Conservation (phyloP, 2,113 vertebrate genomes). For the Riparia riparia region DNA sequence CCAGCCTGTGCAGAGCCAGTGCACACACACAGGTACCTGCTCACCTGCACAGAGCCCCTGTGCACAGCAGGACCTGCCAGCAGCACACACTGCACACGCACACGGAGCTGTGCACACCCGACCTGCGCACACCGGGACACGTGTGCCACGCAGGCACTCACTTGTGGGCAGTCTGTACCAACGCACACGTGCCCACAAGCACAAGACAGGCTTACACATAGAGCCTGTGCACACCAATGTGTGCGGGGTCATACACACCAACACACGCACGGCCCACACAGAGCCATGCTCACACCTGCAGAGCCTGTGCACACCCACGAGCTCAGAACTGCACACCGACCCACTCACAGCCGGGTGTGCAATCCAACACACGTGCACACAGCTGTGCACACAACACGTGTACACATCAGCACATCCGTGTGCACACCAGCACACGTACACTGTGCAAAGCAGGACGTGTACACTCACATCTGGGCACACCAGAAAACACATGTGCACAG, state of each 20-base stretch:
- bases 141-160: not conserved
- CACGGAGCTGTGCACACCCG: fast-evolving
- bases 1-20: not conserved
- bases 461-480: no score
- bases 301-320: not conserved
- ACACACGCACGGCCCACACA: fast-evolving
- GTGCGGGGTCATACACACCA: not conserved
- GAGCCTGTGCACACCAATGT: not conserved
- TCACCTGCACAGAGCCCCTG: not conserved
- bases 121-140: not conserved
- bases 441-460: fast-evolving
- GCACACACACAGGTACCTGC: not conserved
- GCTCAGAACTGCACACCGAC: not conserved
- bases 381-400: not conserved
- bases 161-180: fast-evolving
- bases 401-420: fast-evolving
- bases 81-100: not conserved
- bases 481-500: not conserved
- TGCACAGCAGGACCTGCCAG: not conserved
- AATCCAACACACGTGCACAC: not conserved
- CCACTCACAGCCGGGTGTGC: not conserved
- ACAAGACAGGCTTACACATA: not conserved
- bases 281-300: not conserved
- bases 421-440: not conserved
- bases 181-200: fast-evolving